These are phyloP conservation scores for Clostera curtula DNA, from an alignment of 2,888 invertebrate species.

Conservation along the genomic window DNA sequence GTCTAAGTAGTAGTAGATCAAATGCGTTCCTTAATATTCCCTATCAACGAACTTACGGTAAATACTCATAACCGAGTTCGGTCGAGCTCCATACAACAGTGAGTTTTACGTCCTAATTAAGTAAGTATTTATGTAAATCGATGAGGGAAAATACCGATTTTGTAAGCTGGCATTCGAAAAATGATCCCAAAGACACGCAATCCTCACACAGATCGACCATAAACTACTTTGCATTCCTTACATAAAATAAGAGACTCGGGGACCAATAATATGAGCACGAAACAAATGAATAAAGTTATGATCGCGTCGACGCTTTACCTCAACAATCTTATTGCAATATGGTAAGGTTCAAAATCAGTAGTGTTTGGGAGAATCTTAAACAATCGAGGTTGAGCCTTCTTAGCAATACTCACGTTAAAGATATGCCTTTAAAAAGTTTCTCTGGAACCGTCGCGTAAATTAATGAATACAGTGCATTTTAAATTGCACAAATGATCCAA, in stretches of 20 bases:
- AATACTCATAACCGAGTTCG: conserved; percentile 4
- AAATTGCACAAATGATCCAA: conserved; percentile 36
- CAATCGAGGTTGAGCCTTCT: conserved; percentile 33
- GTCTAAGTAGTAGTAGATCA: no score
- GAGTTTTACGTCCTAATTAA: conserved; percentile 33
- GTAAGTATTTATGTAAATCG: conserved; percentile 26
- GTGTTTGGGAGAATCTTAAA: no score
- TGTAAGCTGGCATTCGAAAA: conserved; percentile 30
- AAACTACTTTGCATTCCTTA: conserved; percentile 45
- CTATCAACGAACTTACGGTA: conserved; percentile 3
- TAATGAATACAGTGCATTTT: conserved; percentile 48
- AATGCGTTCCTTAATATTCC: no score
- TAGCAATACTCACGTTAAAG: conserved; percentile 34
- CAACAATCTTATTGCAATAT: conserved; percentile 13
- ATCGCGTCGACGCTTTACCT: conserved; percentile 23
- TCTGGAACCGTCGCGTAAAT: conserved; percentile 54
- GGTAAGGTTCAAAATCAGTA: conserved; percentile 21
- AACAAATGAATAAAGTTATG: conserved; percentile 38
- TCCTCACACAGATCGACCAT: conserved; percentile 43
- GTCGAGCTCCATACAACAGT: conserved; percentile 13
- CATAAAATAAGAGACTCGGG: conserved; percentile 45
- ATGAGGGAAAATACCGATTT: conserved; percentile 30
- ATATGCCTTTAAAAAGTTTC: conserved; percentile 48
- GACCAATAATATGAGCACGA: conserved; percentile 37
- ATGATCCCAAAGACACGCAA: conserved; percentile 37